Evolutionary conservation across 53 echinoderm and acorn worm genomes (phyloP).

Genomic region (Patiria pectinifera): DNA sequence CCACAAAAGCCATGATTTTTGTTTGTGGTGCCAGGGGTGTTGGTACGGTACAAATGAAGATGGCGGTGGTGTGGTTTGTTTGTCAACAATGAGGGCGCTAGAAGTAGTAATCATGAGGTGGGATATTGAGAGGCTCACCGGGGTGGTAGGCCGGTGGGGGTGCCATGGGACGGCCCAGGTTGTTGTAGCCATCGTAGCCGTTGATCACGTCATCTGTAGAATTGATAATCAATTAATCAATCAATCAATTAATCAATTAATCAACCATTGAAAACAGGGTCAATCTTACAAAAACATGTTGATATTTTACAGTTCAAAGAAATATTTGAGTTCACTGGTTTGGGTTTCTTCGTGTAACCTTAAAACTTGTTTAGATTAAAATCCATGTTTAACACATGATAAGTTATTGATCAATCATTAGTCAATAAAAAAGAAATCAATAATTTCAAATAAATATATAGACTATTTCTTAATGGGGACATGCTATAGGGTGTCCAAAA

Average conservation of each 20-base stretch:
- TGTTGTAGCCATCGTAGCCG: constrained; percentile 85
- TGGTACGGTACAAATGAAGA: background rate
- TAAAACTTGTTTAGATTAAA: no score
- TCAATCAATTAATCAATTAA: background rate
- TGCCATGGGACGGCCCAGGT: constrained; percentile 80
- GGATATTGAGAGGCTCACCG: constrained; percentile 94
- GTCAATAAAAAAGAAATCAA: background rate
- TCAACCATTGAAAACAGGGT: background rate
- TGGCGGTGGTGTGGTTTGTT: background rate
- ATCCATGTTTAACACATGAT: no score
- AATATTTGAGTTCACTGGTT: background rate
- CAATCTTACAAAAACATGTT: background rate
- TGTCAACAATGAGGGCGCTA: constrained; percentile 31
- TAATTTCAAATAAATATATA: background rate
- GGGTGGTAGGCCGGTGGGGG: constrained; percentile 95
- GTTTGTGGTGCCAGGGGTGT: background rate
- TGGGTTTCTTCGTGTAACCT: background rate
- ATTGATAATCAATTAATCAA: background rate
- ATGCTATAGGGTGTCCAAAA: no score
- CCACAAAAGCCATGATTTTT: background rate
- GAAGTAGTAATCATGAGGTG: constrained; percentile 93
- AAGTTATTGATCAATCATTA: no score
- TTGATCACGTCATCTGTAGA: constrained; percentile 85
- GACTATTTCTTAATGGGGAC: background rate
- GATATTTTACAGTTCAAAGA: background rate